Base-by-base conservation (phyloP, 2,888 invertebrate species). In the Agriotes lineatus region DNA sequence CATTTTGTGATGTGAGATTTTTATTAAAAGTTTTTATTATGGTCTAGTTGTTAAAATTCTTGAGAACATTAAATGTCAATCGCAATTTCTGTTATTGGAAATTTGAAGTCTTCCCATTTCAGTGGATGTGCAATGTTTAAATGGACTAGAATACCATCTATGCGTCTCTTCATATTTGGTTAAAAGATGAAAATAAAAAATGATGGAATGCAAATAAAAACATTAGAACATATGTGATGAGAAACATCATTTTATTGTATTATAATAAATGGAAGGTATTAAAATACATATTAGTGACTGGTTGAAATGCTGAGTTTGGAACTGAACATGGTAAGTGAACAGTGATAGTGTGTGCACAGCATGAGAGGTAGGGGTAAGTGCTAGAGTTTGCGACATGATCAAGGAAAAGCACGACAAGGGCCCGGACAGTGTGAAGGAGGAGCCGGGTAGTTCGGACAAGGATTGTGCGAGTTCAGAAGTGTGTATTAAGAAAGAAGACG, bases 121-220 rank as follows among this genome's bases (percentile, higher is more conserved):
- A 74, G 78, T 77, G 72, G 61, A 75, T 76, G 79, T 79, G 81
- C 79, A 77, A 82, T 82, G 81, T 74, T 76, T 73, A 75, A 75
- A 73, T 78, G 77, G 76, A 73, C 79, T 72, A 75, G 71, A 80
- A 77, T 77, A 76, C 75, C 74, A 75, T 77, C 78, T 79, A 76
- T 80, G 80, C 81, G 81, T 81, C 81, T 81, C 79, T 81, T 82
- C 78, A 82, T 76, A 82, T 82, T 83, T 83, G 83, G 83, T 83
- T 83, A 82, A 82, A 81, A 83, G 82, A 83, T 83, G 83, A 83
- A 84, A 84, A 83, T 83, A 84, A 84, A 84, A 83, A 83, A 82
- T 82, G 81, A 82, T 82, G 83, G 83, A 83, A 84, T 83, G 83
- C 83, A 84, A 84, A 84, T 84, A 84, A 84, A 84, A 84, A 84